These are phyloP conservation scores for Lordiphosa fenestrarum DNA, from an alignment of 2,888 invertebrate species.

Conservation along the genomic window DNA sequence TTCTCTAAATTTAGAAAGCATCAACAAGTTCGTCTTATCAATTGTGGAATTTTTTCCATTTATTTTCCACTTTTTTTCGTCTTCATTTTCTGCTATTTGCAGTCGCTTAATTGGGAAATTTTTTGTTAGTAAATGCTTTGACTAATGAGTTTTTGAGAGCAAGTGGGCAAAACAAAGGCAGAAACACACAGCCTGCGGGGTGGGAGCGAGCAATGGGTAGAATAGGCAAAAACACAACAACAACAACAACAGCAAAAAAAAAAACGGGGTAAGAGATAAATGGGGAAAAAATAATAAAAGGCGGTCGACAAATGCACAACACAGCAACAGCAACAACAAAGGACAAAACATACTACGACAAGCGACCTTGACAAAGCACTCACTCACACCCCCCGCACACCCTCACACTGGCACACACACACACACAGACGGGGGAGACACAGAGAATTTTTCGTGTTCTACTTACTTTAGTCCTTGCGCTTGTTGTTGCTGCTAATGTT, in stretches of 20 bases:
- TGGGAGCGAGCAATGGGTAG: background rate
- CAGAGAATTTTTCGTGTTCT: slow-evolving; percentile 14
- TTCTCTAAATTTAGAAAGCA: too few relatives aligned
- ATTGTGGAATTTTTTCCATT: slow-evolving; percentile 7
- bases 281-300: slow-evolving; percentile 12
- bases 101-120: slow-evolving; percentile 44
- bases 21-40: too few relatives aligned
- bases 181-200: background rate
- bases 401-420: slow-evolving; percentile 10
- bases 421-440: background rate
- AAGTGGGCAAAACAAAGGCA: slow-evolving; percentile 29
- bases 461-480: slow-evolving; percentile 7
- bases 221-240: background rate
- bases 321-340: slow-evolving; percentile 11
- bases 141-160: slow-evolving; percentile 46
- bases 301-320: slow-evolving; percentile 36
- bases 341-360: slow-evolving; percentile 6
- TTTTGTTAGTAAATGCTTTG: slow-evolving; percentile 32
- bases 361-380: slow-evolving; percentile 51
- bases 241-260: slow-evolving; percentile 15
- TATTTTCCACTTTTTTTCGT: background rate
- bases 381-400: slow-evolving; percentile 2
- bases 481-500: slow-evolving; percentile 34
- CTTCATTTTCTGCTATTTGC: slow-evolving; percentile 13
- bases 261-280: slow-evolving; percentile 8